Base-by-base conservation (phyloP, 2,113 vertebrate species). In the Xiphophorus maculatus region DNA sequence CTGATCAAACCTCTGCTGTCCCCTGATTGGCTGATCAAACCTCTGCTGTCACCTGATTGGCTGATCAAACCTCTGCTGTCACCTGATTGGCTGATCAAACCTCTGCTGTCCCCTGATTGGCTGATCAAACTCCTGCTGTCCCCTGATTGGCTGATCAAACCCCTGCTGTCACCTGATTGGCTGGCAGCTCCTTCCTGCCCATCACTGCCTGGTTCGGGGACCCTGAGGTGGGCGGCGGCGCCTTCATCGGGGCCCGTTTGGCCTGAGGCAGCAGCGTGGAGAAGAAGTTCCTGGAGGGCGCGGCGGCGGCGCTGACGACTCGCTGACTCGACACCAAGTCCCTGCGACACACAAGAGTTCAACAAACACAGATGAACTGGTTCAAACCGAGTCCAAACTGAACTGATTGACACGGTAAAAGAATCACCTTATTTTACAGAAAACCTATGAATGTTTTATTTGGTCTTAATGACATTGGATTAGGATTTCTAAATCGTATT, bases 261-360 rank as follows among this genome's bases (percentile, higher is more conserved):
- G 92, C 94, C 73, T 98, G 97, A 0, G 96, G 95, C 67, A 99
- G 95, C 83, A 99, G 92, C 7, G 97, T 97, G 9, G 96, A 97
- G 91, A 99, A 98, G 83, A 95, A 94, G 88, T 94, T 94, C 87
- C 96, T 94, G 28, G 97, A 94, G 0, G 97, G 96, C 51, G 96
- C 93, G 28, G 94, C 93, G 76, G 95, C 90, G 35, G 92, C 91
- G 42, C 91, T 94, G 17, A 93, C 73, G 5, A 79, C 92, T 66
- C 96, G 95, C 91, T 97, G 97, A 89, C 94, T 96, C 71, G 95
- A 96, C 67, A 97, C 95, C 93, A 98, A 94, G 84, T 96, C 96
- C 67, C 98, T 99, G 83, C 15, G 40, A 71, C 67, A 28, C n/a
- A n/a, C 48, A 6, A 0, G 58, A 5, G 28, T 66, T n/a, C 25